A percentile compares a stretch with the other conserved stretches of the same genome.
Conservation (phyloP, 92 coral and sea anemone genomes). For the Diadumene lineata region DNA sequence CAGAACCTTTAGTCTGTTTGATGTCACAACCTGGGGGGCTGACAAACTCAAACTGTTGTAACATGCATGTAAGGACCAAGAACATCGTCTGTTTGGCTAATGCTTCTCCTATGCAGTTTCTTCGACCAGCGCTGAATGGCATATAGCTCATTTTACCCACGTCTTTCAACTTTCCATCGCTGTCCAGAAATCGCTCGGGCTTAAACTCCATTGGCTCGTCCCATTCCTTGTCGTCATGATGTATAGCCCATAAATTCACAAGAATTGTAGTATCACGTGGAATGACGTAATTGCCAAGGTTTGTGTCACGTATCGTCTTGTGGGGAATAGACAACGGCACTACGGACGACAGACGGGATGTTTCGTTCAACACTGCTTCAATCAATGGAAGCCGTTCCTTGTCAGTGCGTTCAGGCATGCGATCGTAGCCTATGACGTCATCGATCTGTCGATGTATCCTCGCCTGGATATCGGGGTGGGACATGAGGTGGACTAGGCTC, state of each 20-base stretch:
- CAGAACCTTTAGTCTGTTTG: neutral
- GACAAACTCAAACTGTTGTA: conserved; percentile 52
- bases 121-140: conserved; percentile 68
- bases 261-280: conserved; percentile 64
- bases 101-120: conserved; percentile 66
- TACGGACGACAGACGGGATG: conserved; percentile 52
- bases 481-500: conserved; percentile 48
- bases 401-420: conserved; percentile 46
- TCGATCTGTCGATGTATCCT: conserved; percentile 56
- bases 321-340: conserved; percentile 61
- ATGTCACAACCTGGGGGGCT: conserved; percentile 11
- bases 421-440: conserved; percentile 42
- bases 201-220: conserved; percentile 49
- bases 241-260: conserved; percentile 51
- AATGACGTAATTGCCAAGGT: conserved; percentile 45
- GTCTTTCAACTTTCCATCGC: conserved; percentile 42
- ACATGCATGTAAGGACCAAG: conserved; percentile 42
- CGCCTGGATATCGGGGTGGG: conserved; percentile 58
- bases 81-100: conserved; percentile 58
- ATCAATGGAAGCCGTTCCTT: conserved; percentile 44
- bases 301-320: conserved; percentile 50
- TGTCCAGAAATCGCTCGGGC: conserved; percentile 61
- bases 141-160: conserved; percentile 39
- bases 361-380: conserved; percentile 57
- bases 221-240: conserved; percentile 62